Percentiles rank a stretch among this genome's conserved stretches.
These are phyloP conservation scores for Perdita meconis DNA, from an alignment of 2,888 invertebrate species.

Conservation along the genomic window DNA sequence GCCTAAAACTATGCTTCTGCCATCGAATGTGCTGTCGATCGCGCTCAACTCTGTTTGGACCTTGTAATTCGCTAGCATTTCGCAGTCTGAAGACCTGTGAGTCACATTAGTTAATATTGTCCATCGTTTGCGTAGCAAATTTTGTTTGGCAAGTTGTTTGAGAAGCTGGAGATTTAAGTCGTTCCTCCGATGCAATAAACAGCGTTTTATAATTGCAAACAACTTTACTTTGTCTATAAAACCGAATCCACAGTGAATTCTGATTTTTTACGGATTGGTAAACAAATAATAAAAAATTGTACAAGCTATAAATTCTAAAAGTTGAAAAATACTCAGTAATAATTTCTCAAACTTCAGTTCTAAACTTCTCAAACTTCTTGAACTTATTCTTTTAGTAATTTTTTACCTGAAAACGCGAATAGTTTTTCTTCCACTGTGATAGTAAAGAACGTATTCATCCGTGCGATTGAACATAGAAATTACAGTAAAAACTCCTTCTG, in stretches of 20 bases:
- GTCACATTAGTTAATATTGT: no score
- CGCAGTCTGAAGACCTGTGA: slow-evolving; percentile 92
- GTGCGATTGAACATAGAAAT: slow-evolving; percentile 97
- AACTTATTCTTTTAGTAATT: background rate
- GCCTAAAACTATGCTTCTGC: slow-evolving; percentile 93
- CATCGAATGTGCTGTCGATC: slow-evolving; percentile 93
- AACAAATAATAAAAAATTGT: background rate
- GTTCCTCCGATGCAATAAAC: no score
- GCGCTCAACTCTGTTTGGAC: slow-evolving; percentile 95
- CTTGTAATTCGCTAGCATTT: slow-evolving; percentile 96
- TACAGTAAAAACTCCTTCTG: slow-evolving; percentile 98
- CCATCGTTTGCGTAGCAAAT: no score
- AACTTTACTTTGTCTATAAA: no score
- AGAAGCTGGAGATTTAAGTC: no score
- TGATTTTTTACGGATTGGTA: no score
- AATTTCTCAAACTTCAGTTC: no score
- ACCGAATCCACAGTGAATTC: no score
- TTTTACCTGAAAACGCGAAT: slow-evolving; percentile 93
- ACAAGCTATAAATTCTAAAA: background rate
- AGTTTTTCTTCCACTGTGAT: slow-evolving; percentile 97
- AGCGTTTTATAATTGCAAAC: no score
- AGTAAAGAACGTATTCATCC: slow-evolving; percentile 98
- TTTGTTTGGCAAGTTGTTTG: no score
- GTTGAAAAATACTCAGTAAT: no score
- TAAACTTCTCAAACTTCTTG: no score